Evolutionary conservation across 2,113 vertebrate genomes (phyloP).

Genomic region (Burhinus bistriatus): DNA sequence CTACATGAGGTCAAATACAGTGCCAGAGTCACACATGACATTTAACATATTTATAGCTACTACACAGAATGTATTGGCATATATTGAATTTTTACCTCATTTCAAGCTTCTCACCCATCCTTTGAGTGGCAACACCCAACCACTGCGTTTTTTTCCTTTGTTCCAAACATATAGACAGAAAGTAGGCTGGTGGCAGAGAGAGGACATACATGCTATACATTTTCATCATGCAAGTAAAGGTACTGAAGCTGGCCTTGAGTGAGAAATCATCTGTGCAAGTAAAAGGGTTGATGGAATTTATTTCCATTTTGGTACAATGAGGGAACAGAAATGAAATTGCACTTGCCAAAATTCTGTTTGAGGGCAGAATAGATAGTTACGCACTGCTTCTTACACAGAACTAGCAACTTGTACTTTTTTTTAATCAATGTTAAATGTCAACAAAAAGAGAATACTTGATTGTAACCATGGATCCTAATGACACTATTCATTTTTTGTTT

Average conservation of each 20-base stretch:
- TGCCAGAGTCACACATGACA: background rate
- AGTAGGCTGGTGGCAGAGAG: background rate
- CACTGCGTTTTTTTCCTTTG: background rate
- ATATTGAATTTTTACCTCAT: background rate
- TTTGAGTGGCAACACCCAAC: background rate
- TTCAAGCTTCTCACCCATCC: background rate
- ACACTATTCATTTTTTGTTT: background rate
- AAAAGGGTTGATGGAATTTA: background rate
- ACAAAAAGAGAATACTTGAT: background rate
- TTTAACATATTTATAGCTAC: background rate
- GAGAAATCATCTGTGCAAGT: background rate
- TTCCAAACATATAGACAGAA: background rate
- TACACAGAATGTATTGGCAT: background rate
- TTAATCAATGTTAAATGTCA: background rate
- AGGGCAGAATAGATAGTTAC: background rate
- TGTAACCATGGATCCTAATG: background rate
- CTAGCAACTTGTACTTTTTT: background rate
- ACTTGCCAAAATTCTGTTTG: background rate
- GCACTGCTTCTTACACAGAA: background rate
- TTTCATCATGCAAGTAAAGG: background rate
- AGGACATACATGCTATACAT: background rate
- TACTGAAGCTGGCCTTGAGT: background rate
- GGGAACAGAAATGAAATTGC: background rate
- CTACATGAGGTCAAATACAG: background rate
- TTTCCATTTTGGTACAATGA: background rate